Conservation (phyloP, 1,140 invertebrate species). For the Vanessa tameamea region DNA sequence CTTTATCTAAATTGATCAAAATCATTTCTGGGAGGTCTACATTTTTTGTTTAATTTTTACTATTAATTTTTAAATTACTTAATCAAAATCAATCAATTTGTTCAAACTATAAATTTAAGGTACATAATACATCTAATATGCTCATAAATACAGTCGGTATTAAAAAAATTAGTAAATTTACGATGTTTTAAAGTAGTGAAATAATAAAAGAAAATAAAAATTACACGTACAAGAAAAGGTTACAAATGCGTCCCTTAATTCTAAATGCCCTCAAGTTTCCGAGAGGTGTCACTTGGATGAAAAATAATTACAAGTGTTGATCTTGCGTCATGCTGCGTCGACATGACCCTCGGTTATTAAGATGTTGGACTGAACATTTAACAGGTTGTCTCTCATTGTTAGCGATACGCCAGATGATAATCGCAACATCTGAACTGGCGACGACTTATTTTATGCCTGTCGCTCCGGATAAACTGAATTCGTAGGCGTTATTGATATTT, state of each 20-base stretch:
- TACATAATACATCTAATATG: background rate
- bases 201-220: slow-evolving; percentile 16
- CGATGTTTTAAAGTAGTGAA: background rate
- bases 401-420: slow-evolving; percentile 68
- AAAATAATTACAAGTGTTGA: slow-evolving; percentile 70
- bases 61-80: no score
- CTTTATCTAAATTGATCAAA: no score
- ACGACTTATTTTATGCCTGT: slow-evolving; percentile 76
- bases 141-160: background rate
- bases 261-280: slow-evolving; percentile 46
- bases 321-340: slow-evolving; percentile 68
- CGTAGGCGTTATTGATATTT: slow-evolving; percentile 49
- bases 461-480: slow-evolving; percentile 56
- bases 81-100: no score
- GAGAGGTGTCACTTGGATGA: slow-evolving; percentile 63
- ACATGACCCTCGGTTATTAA: slow-evolving; percentile 72
- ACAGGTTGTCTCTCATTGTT: slow-evolving; percentile 68
- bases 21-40: no score
- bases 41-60: no score
- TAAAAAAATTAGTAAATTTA: background rate
- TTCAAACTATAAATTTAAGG: background rate
- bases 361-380: slow-evolving; percentile 59
- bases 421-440: slow-evolving; percentile 56
- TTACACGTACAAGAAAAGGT: slow-evolving; percentile 26
- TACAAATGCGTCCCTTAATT: slow-evolving; percentile 54